Conservation (phyloP, 2,113 vertebrate species). For the Sander vitreus region DNA sequence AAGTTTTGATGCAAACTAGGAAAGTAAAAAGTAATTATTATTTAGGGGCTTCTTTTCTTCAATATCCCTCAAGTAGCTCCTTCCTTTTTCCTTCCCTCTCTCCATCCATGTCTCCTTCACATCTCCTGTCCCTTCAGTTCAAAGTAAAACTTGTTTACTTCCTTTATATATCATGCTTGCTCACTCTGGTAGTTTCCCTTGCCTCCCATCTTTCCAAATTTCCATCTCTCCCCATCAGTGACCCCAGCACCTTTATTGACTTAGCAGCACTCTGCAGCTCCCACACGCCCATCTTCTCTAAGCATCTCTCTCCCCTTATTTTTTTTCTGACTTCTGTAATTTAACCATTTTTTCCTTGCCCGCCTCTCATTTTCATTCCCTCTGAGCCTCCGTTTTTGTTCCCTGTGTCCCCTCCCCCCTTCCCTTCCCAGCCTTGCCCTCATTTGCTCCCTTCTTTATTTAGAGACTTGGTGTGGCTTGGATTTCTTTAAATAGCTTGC, state of each 20-base stretch:
- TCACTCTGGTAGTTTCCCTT: conserved; percentile 2
- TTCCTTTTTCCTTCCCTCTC: background rate
- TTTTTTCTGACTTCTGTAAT: background rate
- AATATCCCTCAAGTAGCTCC: background rate
- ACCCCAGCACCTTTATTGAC: conserved; percentile 21
- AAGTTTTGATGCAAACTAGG: background rate
- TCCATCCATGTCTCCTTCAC: background rate
- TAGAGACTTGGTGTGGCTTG: conserved; percentile 62
- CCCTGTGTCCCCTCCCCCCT: background rate
- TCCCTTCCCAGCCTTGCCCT: conserved; percentile 16
- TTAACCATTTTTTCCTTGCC: background rate
- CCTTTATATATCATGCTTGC: background rate
- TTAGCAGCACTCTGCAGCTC: conserved; percentile 19
- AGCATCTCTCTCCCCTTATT: background rate
- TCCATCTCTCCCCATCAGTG: conserved; percentile 21
- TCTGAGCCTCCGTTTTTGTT: background rate
- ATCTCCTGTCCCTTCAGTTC: background rate
- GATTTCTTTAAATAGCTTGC: conserved; percentile 73
- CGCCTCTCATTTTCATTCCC: conserved; percentile 22
- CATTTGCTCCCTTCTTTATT: conserved; percentile 54
- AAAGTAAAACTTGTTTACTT: conserved; percentile 19
- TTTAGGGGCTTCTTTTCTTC: background rate
- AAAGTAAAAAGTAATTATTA: background rate
- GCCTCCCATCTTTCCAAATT: conserved; percentile 25
- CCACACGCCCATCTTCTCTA: conserved; percentile 8